Conservation (phyloP, 2,113 vertebrate genomes). For the Upupa epops region DNA sequence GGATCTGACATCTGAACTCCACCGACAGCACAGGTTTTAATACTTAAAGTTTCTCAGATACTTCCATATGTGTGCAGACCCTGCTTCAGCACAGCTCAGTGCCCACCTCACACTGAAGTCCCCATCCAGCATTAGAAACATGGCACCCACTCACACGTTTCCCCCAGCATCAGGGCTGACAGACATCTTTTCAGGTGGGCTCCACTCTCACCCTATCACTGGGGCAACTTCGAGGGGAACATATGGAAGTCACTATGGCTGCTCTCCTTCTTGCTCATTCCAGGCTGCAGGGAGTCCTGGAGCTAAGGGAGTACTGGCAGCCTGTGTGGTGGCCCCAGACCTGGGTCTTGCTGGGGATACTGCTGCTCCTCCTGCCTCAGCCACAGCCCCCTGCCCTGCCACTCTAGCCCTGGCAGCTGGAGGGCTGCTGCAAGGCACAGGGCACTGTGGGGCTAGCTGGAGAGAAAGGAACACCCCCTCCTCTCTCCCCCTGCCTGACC, state of each 20-base stretch:
- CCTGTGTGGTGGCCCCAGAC: rapidly evolving
- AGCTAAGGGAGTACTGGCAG: neutral
- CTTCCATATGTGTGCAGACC: neutral
- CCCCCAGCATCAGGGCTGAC: neutral
- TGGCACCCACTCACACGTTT: neutral
- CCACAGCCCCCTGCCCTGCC: neutral
- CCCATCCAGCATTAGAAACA: neutral
- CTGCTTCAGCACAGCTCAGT: neutral
- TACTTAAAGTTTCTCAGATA: neutral
- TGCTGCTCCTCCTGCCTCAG: neutral
- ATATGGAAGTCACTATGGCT: too few species aligned
- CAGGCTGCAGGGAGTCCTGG: neutral
- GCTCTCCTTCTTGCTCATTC: neutral
- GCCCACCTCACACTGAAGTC: neutral
- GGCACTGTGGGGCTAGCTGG: neutral
- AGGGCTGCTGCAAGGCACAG: neutral
- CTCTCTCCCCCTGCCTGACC: neutral
- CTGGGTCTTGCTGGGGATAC: neutral
- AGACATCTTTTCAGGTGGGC: neutral
- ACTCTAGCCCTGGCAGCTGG: neutral
- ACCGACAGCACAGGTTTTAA: neutral
- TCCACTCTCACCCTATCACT: rapidly evolving
- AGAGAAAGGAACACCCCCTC: neutral
- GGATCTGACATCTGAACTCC: neutral
- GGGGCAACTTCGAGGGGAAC: rapidly evolving